Base-by-base conservation (phyloP, 1,140 invertebrate genomes). In the Triops cancriformis region DNA sequence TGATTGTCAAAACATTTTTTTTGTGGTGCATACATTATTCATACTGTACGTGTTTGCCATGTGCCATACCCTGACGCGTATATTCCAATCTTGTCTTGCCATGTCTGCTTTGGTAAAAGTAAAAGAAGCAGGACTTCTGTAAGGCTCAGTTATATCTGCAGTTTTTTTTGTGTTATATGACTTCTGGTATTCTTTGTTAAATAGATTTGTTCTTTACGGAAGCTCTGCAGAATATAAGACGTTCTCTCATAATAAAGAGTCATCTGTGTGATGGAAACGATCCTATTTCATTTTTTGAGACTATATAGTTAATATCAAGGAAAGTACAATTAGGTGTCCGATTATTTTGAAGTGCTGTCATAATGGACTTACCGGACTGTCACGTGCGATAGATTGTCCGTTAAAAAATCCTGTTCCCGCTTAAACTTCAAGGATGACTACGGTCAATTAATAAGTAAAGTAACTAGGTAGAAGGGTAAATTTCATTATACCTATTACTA, bases 81-180 rank as follows among this genome's bases (percentile, higher is more conserved):
- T 37, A 64, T n/a, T 64, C 51, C 51, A 64, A n/a, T 64, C 51
- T 37, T n/a, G 51, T 64, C 51, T 64, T 64, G 51, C 51, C 51
- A 64, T 64, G 51, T 64, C 5, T 9, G 51, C 18, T 23, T 64
- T 64, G 51, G 14, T 23, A 18, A 64, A 64, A 64, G 14, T 6
- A 23, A 64, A 64, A 64, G 51, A 64, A 64, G 51, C 51, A 64
- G 51, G 51, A 64, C 51, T 64, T 64, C 51, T 23, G 23, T n/a
- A 64, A 18, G 14, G 51, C 51, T 64, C 51, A 64, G 51, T 64
- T 64, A 18, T 10, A n/a, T 23, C 51, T 12, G 23, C 18, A 64
- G 10, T 23, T 23, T 10, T 9, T 23, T 4, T 23, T 23, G 5
- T 23, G n/a, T n/a, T n/a, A n/a, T 64, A 37, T 64, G 51, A 64